Evolutionary conservation across 2,797 vertebrate species (phyloP), one percentile per base, ranked within the genome.

Genomic region (Eremophila alpestris): DNA sequence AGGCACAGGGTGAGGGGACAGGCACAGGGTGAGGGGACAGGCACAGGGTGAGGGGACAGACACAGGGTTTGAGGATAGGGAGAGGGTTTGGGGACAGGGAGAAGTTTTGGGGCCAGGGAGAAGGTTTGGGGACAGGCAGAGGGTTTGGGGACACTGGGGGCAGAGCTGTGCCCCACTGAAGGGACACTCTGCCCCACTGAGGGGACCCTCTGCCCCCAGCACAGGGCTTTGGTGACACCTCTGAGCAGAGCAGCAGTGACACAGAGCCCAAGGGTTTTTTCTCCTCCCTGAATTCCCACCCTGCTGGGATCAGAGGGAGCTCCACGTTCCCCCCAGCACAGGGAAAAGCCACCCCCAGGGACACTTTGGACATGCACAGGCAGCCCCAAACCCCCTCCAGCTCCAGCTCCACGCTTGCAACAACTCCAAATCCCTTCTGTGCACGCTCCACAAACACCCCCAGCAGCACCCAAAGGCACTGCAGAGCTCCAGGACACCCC

Each of bases 331-430:
- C 43, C 4, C 32, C 86, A 56, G 74, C 46, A 23, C 71, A 46
- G 4, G 43, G 22, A 52, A 73, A 75, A 40, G 4, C 11, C 18
- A 3, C 29, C 17, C 17, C 38, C 46, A 15, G 0, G 0, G 51
- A 21, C 26, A 11, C 16, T 36, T 0, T 0, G 13, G 55, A 22
- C 5, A 1, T 0, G 5, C 29, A 24, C 6, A 24, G 60, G 7
- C 34, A 69, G 38, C 20, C 84, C 62, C 27, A 29, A 45, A 5
- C 4, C n/a, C 76, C 64, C 34, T 46, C 27, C 73, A 8, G 49
- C 0, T 20, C 59, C 30, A 19, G 20, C 21, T 9, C 51, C 45
- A 3, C 0, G 5, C 49, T 16, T 24, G 27, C 36, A 68, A 10
- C 14, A 73, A 10, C 16, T 7, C 49, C 13, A 16, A 82, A 73